A percentile compares a stretch with the other conserved stretches of the same genome.
Evolutionary conservation across 2,888 invertebrate species (phyloP).

Genomic region (Entomobrya proxima): DNA sequence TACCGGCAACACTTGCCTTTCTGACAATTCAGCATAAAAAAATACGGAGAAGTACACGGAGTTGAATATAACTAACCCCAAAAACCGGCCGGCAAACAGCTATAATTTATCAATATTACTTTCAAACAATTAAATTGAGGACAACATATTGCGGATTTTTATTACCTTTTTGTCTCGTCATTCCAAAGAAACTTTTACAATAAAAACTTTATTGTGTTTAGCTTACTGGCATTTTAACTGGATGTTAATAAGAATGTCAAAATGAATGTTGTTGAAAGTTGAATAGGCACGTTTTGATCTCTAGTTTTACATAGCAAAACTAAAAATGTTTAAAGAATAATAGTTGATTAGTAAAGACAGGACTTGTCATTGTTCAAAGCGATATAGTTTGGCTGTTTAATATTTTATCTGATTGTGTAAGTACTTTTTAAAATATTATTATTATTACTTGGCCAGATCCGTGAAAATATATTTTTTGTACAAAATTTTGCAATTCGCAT

Average conservation of each 20-base stretch:
- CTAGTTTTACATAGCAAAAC: neutral
- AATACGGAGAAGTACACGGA: too few species aligned
- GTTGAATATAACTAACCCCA: too few species aligned
- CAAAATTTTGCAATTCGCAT: neutral
- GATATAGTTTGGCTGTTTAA: too few species aligned
- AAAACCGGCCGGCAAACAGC: neutral
- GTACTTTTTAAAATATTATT: neutral
- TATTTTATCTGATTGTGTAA: too few species aligned
- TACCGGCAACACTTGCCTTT: too few species aligned
- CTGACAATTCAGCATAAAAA: too few species aligned
- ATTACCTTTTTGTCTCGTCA: neutral
- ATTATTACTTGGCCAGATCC: neutral
- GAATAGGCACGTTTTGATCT: slow-evolving; percentile 2
- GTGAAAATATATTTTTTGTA: neutral
- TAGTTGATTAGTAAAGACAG: too few species aligned
- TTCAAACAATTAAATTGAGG: neutral
- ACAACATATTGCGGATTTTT: neutral
- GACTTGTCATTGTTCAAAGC: too few species aligned
- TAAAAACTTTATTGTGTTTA: neutral
- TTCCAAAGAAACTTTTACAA: neutral
- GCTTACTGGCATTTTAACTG: neutral
- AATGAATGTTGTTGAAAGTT: too few species aligned
- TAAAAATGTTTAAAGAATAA: neutral
- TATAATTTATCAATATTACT: neutral
- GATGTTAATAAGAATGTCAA: too few species aligned